Evolutionary conservation across 2,797 vertebrate genomes (phyloP).

Genomic region (Linurgus olivaceus): DNA sequence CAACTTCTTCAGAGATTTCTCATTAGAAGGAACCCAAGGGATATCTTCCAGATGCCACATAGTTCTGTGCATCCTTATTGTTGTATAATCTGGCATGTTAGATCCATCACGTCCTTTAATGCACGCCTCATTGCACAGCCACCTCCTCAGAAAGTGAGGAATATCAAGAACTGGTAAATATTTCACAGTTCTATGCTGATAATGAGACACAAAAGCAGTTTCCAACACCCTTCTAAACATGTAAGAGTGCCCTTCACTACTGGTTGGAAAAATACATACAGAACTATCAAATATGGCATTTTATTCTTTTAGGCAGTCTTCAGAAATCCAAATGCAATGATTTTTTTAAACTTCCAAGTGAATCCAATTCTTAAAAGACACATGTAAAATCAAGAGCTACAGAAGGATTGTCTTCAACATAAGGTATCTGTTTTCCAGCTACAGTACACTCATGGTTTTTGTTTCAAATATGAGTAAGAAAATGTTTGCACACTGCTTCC

Average conservation of each 20-base stretch:
- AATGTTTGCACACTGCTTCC: fast-evolving
- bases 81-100: background rate
- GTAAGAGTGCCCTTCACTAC: background rate
- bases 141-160: background rate
- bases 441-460: fast-evolving
- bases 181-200: background rate
- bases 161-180: background rate
- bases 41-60: background rate
- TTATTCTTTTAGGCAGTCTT: background rate
- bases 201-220: background rate
- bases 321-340: background rate
- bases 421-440: background rate
- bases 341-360: background rate
- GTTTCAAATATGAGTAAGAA: background rate
- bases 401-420: background rate
- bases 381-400: background rate
- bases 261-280: background rate
- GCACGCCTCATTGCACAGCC: fast-evolving
- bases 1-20: background rate
- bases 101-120: background rate
- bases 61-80: background rate
- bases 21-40: background rate
- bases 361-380: background rate
- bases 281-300: background rate
- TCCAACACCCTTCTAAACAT: background rate